Conservation (phyloP, 2,888 invertebrate species). For the Scelioninae gen. 2 region DNA sequence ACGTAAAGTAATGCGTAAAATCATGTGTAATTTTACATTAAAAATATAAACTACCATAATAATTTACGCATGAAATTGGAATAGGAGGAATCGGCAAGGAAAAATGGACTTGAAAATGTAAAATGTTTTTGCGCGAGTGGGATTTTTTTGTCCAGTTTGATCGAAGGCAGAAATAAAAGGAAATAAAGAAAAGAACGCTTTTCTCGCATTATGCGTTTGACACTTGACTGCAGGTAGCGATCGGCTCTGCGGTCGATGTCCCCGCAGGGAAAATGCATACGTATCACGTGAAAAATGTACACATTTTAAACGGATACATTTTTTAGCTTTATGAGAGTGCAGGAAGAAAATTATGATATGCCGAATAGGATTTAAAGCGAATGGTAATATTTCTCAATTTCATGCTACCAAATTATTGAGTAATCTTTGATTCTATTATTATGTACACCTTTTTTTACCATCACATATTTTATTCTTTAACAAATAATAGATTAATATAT, state of each 20-base stretch:
- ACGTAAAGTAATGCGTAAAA: too few relatives aligned
- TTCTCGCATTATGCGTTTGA: constrained; percentile 28
- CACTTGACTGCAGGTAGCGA: constrained; percentile 31
- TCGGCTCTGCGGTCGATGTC: constrained; percentile 38
- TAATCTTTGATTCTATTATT: too few relatives aligned
- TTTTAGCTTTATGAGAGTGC: constrained; percentile 7
- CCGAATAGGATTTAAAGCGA: background rate
- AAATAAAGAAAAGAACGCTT: constrained; percentile 25
- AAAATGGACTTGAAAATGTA: constrained; percentile 11
- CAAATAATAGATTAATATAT: too few relatives aligned
- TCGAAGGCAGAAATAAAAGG: constrained; percentile 7
- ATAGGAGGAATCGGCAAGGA: constrained; percentile 1
- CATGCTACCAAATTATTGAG: background rate
- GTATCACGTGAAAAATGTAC: constrained; percentile 22
- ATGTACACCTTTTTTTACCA: too few relatives aligned
- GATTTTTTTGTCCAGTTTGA: constrained; percentile 14
- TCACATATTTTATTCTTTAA: too few relatives aligned
- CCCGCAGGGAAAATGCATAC: constrained; percentile 36
- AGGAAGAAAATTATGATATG: background rate
- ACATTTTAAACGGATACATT: background rate
- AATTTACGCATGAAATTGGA: constrained; percentile 31
- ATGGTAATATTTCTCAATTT: background rate
- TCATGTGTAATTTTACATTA: constrained; percentile 27
- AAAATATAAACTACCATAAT: constrained; percentile 17
- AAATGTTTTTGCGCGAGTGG: constrained; percentile 10